Evolutionary conservation across 2,113 vertebrate species (phyloP).

Genomic region (Sinocyclocheilus anshuiensis): DNA sequence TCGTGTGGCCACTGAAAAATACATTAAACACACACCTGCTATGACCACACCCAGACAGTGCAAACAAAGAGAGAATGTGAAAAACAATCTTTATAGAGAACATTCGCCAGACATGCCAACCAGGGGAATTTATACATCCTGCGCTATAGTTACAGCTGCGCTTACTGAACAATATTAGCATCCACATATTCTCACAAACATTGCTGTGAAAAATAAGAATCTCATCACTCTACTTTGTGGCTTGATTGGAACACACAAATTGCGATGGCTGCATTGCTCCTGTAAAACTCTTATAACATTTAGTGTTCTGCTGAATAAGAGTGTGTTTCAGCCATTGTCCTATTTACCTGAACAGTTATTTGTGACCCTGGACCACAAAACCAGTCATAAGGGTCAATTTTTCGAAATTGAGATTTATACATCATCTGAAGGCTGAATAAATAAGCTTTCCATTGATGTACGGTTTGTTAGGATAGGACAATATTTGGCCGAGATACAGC

Average conservation of each 20-base stretch:
- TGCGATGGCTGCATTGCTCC: background rate
- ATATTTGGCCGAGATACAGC: no score
- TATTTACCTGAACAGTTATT: background rate
- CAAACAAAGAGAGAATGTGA: constrained; percentile 40
- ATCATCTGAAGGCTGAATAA: no score
- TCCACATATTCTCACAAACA: background rate
- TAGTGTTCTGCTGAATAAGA: background rate
- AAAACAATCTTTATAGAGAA: constrained; percentile 28
- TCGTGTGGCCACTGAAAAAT: constrained; percentile 46
- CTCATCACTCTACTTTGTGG: background rate
- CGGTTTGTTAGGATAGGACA: no score
- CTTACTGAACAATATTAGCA: background rate
- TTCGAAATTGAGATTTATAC: no score
- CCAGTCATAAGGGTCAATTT: no score
- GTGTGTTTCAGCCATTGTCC: background rate
- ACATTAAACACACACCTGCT: constrained; percentile 55
- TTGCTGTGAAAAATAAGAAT: background rate
- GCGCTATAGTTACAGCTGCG: background rate
- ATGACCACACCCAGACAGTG: constrained; percentile 32
- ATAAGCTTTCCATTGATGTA: no score
- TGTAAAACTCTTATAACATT: background rate
- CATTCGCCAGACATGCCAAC: constrained; percentile 33
- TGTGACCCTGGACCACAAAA: no score
- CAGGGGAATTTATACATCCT: constrained; percentile 39
- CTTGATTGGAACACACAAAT: background rate